Base-by-base conservation (phyloP, 2,888 invertebrate genomes). In the Sepioteuthis lessoniana region DNA sequence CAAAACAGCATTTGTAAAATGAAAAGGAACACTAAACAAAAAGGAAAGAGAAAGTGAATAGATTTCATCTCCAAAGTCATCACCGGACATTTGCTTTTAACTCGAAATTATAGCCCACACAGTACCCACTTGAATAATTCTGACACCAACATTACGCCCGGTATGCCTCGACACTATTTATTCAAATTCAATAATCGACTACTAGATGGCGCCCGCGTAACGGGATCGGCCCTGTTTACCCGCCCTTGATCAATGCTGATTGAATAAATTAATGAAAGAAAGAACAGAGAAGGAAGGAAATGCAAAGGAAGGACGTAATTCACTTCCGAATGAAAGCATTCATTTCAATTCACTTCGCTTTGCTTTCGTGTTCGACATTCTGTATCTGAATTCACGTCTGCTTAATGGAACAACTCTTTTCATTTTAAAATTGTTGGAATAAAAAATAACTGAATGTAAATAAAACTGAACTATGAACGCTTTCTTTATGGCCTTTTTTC, bases 181-280 rank as follows among this genome's bases (percentile, higher is more conserved):
- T 76, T 76, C 76, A 76, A 76, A 76, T 76, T 76, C 76, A 76
- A 76, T 76, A 76, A 76, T 76, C n/a, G 76, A n/a, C 76, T 35
- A 35, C 76, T 76, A 76, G 76, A 76, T 76, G 76, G 76, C 76
- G 76, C 76, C 76, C 76, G 76, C 76, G n/a, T 76, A n/a, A 76
- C 76, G 76, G 76, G 76, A n/a, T 76, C n/a, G 76, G 35, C n/a
- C n/a, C 76, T 76, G 76, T 76, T 76, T 76, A 35, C 76, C 76
- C 76, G 76, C 76, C 76, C 76, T 13, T 76, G n/a, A 76, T 76
- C 76, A 76, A 76, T 76, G 76, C n/a, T 76, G 76, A 76, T 76
- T 76, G n/a, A 76, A 76, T 76, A 76, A 76, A 76, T 76, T 8
- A 76, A 76, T 35, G 76, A 76, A 76, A n/a, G n/a, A 13, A 76